These are phyloP conservation scores for Temnothorax nylanderi DNA, from an alignment of 1,140 invertebrate genomes.

Conservation along the genomic window DNA sequence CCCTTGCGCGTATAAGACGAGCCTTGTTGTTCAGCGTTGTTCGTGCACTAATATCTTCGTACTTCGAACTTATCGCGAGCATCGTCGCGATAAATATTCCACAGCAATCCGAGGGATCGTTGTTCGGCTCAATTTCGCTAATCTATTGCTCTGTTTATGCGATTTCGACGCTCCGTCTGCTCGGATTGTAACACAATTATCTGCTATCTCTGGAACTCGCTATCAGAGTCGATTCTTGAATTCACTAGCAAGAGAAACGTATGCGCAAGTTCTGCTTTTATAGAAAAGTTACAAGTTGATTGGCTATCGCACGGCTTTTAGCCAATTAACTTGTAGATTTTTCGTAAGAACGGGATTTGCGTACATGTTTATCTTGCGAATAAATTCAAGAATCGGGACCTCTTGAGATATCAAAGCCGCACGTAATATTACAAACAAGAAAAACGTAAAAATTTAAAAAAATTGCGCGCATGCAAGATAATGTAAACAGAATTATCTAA, in stretches of 20 bases:
- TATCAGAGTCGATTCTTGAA: neutral
- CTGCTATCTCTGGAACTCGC: neutral
- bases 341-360: too few relatives aligned
- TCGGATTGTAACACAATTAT: neutral
- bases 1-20: neutral
- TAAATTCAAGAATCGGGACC: too few relatives aligned
- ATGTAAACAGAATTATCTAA: neutral
- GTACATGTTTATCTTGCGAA: too few relatives aligned
- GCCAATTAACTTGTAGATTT: too few relatives aligned
- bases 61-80: constrained; percentile 13
- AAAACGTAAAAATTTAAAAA: neutral
- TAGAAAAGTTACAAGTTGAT: too few relatives aligned
- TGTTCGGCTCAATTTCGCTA: neutral
- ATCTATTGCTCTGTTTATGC: neutral
- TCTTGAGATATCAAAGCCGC: neutral
- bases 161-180: neutral
- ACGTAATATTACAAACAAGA: neutral
- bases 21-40: neutral
- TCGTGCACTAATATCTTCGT: neutral
- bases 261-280: too few relatives aligned
- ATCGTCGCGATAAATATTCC: constrained; percentile 9
- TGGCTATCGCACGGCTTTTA: too few relatives aligned
- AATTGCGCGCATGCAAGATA: neutral
- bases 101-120: neutral
- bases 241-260: too few relatives aligned